These are phyloP conservation scores for Triplophysa rosa DNA, from an alignment of 2,113 vertebrate species.

Conservation along the genomic window DNA sequence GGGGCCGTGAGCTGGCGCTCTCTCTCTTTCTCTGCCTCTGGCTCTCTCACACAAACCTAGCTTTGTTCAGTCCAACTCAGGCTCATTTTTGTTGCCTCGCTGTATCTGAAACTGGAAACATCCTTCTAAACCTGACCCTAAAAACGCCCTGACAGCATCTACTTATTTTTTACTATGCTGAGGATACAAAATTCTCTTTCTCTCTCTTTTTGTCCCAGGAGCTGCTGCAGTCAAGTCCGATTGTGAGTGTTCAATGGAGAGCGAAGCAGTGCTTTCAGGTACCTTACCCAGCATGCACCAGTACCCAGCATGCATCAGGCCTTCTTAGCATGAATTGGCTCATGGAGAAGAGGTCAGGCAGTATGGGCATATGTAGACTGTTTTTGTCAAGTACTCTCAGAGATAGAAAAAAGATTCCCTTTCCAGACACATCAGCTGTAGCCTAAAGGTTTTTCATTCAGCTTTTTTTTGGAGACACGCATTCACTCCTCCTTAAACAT, in stretches of 20 bases:
- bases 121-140: constrained; percentile 63
- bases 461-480: not conserved
- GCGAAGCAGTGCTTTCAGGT: constrained; percentile 93
- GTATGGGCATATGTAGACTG: constrained; percentile 15
- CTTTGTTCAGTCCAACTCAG: constrained; percentile 78
- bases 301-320: constrained; percentile 53
- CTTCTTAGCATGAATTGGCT: constrained; percentile 16
- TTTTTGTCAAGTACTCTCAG: constrained; percentile 30
- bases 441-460: not conserved
- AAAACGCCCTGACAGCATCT: constrained; percentile 34
- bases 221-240: constrained; percentile 84
- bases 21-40: constrained; percentile 54
- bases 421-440: constrained; percentile 1
- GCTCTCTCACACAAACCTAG: constrained; percentile 76
- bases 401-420: constrained; percentile 21
- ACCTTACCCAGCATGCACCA: constrained; percentile 69
- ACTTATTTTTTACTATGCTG: constrained; percentile 4
- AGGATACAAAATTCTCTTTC: constrained; percentile 52
- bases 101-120: constrained; percentile 75
- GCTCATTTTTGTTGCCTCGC: constrained; percentile 66
- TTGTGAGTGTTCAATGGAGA: constrained; percentile 92
- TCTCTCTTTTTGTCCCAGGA: constrained; percentile 75
- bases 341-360: constrained; percentile 29
- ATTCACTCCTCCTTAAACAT: not conserved
- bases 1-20: constrained; percentile 73